A percentile compares a stretch with the other conserved stretches of the same genome.
Evolutionary conservation across 2,888 invertebrate species (phyloP).

Genomic region (Brachyopa scutellaris): DNA sequence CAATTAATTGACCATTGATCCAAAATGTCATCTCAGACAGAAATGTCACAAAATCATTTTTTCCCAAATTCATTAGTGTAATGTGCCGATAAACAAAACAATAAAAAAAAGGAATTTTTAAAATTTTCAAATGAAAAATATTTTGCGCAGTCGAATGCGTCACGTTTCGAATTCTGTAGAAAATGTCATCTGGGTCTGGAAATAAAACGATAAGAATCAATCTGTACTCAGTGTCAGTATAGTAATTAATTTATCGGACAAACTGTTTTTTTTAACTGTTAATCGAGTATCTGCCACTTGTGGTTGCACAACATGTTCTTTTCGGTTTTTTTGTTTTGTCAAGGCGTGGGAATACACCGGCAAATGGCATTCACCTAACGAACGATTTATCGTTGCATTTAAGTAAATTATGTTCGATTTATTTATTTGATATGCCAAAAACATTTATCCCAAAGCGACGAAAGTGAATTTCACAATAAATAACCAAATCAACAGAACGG

Average conservation of each 20-base stretch:
- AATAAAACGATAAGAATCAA: slow-evolving; percentile 9
- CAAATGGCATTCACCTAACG: not conserved
- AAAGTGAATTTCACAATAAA: slow-evolving; percentile 24
- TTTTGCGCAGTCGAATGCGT: not conserved
- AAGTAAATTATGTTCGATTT: slow-evolving; percentile 18
- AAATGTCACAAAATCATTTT: no score
- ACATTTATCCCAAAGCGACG: not conserved
- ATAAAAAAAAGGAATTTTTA: no score
- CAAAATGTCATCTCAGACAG: no score
- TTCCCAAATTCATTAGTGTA: no score
- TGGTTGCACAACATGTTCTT: not conserved
- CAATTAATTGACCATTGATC: no score
- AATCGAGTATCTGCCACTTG: slow-evolving; percentile 17
- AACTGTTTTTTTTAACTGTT: slow-evolving; percentile 20
- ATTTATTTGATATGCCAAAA: slow-evolving; percentile 6
- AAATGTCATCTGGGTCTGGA: not conserved
- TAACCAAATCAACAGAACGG: not conserved
- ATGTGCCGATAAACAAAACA: no score
- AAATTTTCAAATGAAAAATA: no score
- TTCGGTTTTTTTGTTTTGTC: no score
- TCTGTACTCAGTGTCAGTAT: slow-evolving; percentile 33
- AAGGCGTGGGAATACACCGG: slow-evolving; percentile 48
- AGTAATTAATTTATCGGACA: slow-evolving; percentile 16
- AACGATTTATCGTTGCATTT: slow-evolving; percentile 42
- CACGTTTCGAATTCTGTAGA: not conserved